Evolutionary conservation across 2,888 invertebrate genomes (phyloP).

Genomic region (Zaprionus bogoriensis): DNA sequence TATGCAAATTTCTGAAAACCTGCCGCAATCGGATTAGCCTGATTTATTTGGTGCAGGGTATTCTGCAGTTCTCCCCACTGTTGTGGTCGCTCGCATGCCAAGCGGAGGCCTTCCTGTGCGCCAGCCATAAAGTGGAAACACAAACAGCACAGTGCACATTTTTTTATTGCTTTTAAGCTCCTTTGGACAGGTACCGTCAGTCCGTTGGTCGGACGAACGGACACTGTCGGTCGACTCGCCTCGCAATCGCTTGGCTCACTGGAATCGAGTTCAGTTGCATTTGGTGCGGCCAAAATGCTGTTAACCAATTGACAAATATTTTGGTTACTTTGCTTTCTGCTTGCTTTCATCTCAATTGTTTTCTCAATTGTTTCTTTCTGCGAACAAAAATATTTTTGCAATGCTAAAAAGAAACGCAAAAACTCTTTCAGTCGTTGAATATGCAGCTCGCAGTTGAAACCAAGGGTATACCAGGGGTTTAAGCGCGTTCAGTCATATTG

Average conservation of each 20-base stretch:
- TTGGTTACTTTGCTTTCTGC: conserved; percentile 14
- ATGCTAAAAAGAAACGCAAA: too few species aligned
- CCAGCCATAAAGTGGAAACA: neutral
- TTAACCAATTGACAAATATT: conserved; percentile 34
- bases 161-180: neutral
- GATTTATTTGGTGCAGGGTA: neutral
- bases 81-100: neutral
- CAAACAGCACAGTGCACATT: neutral
- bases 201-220: too few species aligned
- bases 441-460: too few species aligned
- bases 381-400: too few species aligned
- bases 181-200: neutral
- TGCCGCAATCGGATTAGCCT: neutral
- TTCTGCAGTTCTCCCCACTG: neutral
- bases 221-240: neutral
- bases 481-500: too few species aligned
- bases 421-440: too few species aligned
- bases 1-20: neutral
- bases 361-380: neutral
- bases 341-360: conserved; percentile 13
- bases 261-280: conserved; percentile 13
- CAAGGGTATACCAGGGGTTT: too few species aligned
- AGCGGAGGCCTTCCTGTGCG: neutral
- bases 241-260: neutral
- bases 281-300: conserved; percentile 35